A percentile compares a stretch with the other conserved stretches of the same genome.
Conservation (phyloP, 1,140 invertebrate species). For the Rhizoglyphus robini region DNA sequence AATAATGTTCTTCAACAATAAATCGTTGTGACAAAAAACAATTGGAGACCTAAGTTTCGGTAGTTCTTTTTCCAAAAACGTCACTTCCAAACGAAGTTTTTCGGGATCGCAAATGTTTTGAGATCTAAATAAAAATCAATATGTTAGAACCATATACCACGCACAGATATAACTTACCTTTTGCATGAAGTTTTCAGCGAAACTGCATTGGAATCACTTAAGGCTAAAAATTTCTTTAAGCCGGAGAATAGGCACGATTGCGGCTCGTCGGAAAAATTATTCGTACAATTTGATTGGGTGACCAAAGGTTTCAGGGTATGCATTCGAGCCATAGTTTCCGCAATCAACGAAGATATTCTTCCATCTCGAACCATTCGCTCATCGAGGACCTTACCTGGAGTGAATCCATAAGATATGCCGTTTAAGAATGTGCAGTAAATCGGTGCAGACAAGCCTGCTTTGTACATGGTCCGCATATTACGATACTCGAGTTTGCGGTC, state of each 20-base stretch:
- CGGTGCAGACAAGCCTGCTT: slow-evolving; percentile 59
- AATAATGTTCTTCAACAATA: slow-evolving; percentile 84
- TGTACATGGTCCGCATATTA: slow-evolving; percentile 54
- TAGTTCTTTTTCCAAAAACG: slow-evolving; percentile 49
- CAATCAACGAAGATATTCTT: slow-evolving; percentile 47
- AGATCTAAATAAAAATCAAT: not conserved
- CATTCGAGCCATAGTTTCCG: slow-evolving; percentile 63
- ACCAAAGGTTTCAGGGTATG: slow-evolving; percentile 35
- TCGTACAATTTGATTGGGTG: not conserved
- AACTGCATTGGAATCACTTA: slow-evolving; percentile 41
- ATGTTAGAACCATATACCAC: too few relatives aligned
- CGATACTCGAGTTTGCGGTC: slow-evolving; percentile 65
- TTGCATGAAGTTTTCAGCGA: not conserved
- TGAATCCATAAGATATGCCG: slow-evolving; percentile 82
- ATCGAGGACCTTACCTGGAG: slow-evolving; percentile 63
- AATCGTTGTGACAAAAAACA: slow-evolving; percentile 95
- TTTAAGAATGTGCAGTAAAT: slow-evolving; percentile 85
- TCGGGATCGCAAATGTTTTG: slow-evolving; percentile 25
- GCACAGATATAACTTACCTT: not conserved
- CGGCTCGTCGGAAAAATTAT: slow-evolving; percentile 31
- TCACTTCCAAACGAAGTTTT: slow-evolving; percentile 52
- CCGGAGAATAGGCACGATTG: slow-evolving; percentile 55
- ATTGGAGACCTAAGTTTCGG: slow-evolving; percentile 54
- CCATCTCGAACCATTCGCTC: slow-evolving; percentile 50
- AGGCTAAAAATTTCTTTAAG: slow-evolving; percentile 52